Conservation (phyloP, 2,113 vertebrate species). For the Plecturocebus donacophilus region DNA sequence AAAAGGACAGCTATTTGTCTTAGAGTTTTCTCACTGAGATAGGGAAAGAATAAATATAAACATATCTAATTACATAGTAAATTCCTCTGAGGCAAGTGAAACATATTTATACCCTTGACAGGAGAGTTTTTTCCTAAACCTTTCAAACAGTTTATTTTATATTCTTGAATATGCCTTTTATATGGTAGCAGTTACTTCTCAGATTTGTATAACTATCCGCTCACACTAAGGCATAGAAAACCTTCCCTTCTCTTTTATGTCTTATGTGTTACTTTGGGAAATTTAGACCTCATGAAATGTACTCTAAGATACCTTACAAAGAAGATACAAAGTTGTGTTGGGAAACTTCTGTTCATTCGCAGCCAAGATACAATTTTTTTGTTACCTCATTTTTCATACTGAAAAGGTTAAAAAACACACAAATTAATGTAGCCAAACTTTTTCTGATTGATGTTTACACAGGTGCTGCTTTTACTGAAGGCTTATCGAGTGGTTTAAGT, state of each 20-base stretch:
- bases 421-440: not conserved
- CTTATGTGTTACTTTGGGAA: not conserved
- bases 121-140: not conserved
- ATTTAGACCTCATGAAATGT: not conserved
- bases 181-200: not conserved
- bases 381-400: not conserved
- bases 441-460: slow-evolving; percentile 41
- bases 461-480: slow-evolving; percentile 97
- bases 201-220: not conserved
- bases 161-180: slow-evolving; percentile 1
- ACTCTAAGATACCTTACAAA: not conserved
- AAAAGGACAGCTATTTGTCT: not conserved
- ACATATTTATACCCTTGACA: not conserved
- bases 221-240: not conserved
- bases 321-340: not conserved
- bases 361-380: not conserved
- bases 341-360: slow-evolving; percentile 25
- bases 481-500: slow-evolving; percentile 96
- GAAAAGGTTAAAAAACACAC: not conserved
- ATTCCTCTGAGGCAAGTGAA: not conserved
- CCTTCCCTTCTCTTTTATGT: not conserved
- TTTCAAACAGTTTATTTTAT: slow-evolving; percentile 14
- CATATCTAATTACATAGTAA: not conserved
- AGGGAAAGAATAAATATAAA: not conserved
- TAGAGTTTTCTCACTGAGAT: not conserved